Evolutionary conservation across 2,113 vertebrate species (phyloP), one percentile per base, ranked within the genome.

Genomic region (Nannospalax galili): DNA sequence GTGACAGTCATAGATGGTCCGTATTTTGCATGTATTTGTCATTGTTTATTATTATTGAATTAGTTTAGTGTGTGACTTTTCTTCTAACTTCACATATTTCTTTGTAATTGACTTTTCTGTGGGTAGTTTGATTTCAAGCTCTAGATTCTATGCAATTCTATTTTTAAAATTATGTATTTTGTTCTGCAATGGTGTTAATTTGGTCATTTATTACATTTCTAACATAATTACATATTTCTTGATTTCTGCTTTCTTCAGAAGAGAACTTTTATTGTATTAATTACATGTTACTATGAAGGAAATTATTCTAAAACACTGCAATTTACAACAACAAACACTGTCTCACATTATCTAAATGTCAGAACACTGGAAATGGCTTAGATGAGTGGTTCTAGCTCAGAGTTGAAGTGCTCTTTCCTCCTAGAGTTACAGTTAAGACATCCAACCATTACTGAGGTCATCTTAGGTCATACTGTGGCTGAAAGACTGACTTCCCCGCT

Each of bases 161-260:
- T 91, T 89, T 77, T 45, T 35, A 64, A 52, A 93, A 69, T 93
- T 70, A 79, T 87, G 88, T 86, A 52, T 16, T 93, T 69, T 3
- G 30, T 32, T 69, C 58, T 91, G 3, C 37, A 60, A 74, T 91
- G 40, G 3, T 84, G 30, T 40, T 88, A 60, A 45, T 92, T 90
- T 90, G 35, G 4, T 73, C 6, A 45, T 86, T 95, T 84, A 3
- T 91, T 88, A 26, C 17, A 73, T 92, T 93, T 62, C 64, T 3
- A 93, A 79, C 3, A 24, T 92, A 67, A 74, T 90, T 89, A 82
- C 42, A 84, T 91, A 35, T 89, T 79, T 82, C 56, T 70, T 72
- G 79, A 91, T 7, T 82, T 72, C 32, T 88, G 32, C 48, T 84
- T 94, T 93, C 20, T 60, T 93, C 42, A 75, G 52, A 65, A 73